A percentile compares a stretch with the other conserved stretches of the same genome.
phyloP scores from a whole-genome alignment of 2,888 invertebrate genomes.

The Caenorhabditis panamensis region DNA sequence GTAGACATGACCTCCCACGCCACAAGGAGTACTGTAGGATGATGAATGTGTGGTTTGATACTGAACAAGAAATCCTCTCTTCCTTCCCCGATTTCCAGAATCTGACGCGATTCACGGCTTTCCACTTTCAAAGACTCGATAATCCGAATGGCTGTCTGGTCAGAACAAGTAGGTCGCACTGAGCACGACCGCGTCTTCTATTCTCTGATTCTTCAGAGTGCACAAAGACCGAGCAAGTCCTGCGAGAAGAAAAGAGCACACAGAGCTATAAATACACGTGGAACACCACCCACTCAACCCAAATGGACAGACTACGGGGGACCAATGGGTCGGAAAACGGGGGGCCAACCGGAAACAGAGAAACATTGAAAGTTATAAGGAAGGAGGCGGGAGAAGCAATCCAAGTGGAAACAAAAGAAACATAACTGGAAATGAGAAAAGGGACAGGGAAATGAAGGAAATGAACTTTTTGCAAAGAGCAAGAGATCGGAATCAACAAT shows the following conservation, averaged over 20 bases:
- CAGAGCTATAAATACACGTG: constrained; percentile 4
- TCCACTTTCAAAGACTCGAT: too few species aligned
- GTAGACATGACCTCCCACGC: not conserved
- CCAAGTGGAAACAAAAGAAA: not conserved
- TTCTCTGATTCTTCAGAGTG: constrained; percentile 11
- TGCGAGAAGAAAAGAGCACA: not conserved
- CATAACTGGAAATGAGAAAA: not conserved
- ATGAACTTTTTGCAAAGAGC: not conserved
- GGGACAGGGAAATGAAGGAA: not conserved
- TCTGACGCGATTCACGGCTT: not conserved
- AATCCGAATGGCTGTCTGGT: not conserved
- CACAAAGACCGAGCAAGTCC: constrained; percentile 8
- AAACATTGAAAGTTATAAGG: not conserved
- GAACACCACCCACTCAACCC: constrained; percentile 1
- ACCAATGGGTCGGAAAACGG: not conserved
- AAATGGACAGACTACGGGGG: not conserved
- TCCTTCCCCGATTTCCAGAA: not conserved
- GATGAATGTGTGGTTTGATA: not conserved
- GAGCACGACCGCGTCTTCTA: not conserved
- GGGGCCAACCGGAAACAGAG: not conserved
- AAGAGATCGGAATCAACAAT: not conserved
- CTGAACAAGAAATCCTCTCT: too few species aligned
- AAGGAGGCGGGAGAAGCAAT: not conserved
- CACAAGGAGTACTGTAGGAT: not conserved
- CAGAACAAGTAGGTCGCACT: constrained; percentile 1